phyloP scores from a whole-genome alignment of 1,140 invertebrate genomes.

The Triops cancriformis region DNA sequence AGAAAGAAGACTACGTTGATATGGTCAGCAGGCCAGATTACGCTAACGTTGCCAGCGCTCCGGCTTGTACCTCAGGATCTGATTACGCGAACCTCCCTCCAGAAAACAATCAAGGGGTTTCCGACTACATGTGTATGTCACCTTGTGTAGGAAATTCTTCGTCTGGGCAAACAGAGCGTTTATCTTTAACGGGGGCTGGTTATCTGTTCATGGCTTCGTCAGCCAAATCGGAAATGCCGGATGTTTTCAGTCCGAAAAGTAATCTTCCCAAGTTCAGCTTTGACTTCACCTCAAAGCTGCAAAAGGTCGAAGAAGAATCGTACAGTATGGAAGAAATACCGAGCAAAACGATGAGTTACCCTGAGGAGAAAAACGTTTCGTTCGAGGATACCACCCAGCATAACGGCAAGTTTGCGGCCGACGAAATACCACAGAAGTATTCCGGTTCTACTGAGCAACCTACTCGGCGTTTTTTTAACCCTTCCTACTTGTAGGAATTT shows the following conservation, averaged over 20 bases:
- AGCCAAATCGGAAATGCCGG: neutral
- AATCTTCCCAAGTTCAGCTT: slow-evolving; percentile 15
- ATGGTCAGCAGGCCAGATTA: slow-evolving; percentile 66
- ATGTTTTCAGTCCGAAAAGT: slow-evolving; percentile 7
- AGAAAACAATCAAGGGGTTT: neutral
- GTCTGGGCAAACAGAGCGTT: neutral
- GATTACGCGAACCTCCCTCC: neutral
- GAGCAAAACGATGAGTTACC: neutral
- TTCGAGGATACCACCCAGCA: no score
- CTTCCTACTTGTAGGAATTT: no score
- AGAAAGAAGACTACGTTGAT: slow-evolving; percentile 57
- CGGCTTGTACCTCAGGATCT: neutral
- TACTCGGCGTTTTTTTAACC: no score
- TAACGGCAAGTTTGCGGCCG: no score
- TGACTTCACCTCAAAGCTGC: neutral
- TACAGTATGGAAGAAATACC: slow-evolving; percentile 1
- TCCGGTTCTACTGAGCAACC: no score
- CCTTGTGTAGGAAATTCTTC: neutral
- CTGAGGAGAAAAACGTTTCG: no score
- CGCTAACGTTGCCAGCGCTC: slow-evolving; percentile 38
- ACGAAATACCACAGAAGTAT: no score
- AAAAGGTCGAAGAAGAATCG: slow-evolving; percentile 8
- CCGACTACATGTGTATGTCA: neutral
- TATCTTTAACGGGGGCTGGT: neutral
- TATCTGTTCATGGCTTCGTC: slow-evolving; percentile 24